Base-by-base conservation (phyloP, 2,888 invertebrate genomes). In the Maniola hyperantus region DNA sequence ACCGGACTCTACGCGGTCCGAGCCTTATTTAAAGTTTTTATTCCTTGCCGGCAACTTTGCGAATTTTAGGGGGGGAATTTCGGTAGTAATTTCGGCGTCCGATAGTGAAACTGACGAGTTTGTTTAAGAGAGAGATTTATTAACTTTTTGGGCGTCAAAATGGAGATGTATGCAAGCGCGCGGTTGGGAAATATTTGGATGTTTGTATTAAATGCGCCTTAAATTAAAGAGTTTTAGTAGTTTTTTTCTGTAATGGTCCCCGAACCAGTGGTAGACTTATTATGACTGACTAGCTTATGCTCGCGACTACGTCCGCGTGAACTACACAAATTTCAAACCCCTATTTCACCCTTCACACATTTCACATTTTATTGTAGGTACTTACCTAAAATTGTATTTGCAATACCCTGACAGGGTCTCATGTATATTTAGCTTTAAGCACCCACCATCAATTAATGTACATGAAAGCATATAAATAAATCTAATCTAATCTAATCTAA, bases 1-100 rank as follows among this genome's bases (percentile, higher is more conserved):
- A 20, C 20, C 42, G 20, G 42, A 26, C 13, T 42, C 20, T 57
- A 20, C 6, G 57, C 13, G 20, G 42, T 42, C 57, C 6, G 13
- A 26, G 11, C 42, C 42, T 57, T 26, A 57, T 57, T 42, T 26
- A 75, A 72, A 73, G 74, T 87, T 91, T 90, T 90, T 87, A 87
- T 88, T 83, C 83, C 72, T 77, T 72, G 80, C 79, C 61, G 81
- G 84, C 80, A 77, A 84, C 86, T 89, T 87, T 88, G 85, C 65
- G 48, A 46, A 61, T 53, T 60, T 72, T 75, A 76, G 77, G 75
- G 75, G 70, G 71, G 77, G 77, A 82, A 82, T 83, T 84, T 81
- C 78, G 79, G 77, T 76, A 72, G 76, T 77, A 80, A 79, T 82
- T 81, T 81, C 76, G 77, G 74, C 77, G 76, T 77, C 77, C 72